These are phyloP conservation scores for Lytechinus pictus DNA, from an alignment of 35 echinoderm and acorn worm species.

Conservation along the genomic window DNA sequence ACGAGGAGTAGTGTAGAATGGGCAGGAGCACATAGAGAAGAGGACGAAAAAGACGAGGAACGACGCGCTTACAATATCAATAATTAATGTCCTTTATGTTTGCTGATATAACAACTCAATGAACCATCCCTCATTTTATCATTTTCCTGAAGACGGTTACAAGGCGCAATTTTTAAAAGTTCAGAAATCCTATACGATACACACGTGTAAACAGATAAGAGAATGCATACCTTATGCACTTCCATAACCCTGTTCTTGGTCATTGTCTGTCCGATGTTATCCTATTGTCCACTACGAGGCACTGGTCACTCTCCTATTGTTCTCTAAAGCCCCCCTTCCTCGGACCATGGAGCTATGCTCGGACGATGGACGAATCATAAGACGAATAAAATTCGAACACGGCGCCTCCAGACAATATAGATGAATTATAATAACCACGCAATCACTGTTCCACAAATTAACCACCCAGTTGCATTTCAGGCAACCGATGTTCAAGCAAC, in stretches of 20 bases:
- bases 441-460: background rate
- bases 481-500: too few relatives aligned
- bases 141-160: background rate
- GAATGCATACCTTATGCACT: background rate
- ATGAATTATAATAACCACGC: background rate
- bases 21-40: too few relatives aligned
- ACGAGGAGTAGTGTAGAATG: too few relatives aligned
- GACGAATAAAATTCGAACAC: too few relatives aligned
- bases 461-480: background rate
- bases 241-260: background rate
- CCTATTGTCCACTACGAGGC: background rate
- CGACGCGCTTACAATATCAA: too few relatives aligned
- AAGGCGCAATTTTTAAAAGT: background rate
- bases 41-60: too few relatives aligned
- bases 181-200: background rate
- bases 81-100: too few relatives aligned
- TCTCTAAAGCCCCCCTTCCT: background rate
- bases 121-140: too few relatives aligned
- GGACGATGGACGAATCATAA: too few relatives aligned
- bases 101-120: too few relatives aligned
- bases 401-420: too few relatives aligned
- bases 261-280: background rate
- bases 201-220: background rate
- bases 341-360: too few relatives aligned
- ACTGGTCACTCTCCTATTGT: background rate